Conservation (phyloP, 2,888 invertebrate genomes). For the Coleophora flavipennella region DNA sequence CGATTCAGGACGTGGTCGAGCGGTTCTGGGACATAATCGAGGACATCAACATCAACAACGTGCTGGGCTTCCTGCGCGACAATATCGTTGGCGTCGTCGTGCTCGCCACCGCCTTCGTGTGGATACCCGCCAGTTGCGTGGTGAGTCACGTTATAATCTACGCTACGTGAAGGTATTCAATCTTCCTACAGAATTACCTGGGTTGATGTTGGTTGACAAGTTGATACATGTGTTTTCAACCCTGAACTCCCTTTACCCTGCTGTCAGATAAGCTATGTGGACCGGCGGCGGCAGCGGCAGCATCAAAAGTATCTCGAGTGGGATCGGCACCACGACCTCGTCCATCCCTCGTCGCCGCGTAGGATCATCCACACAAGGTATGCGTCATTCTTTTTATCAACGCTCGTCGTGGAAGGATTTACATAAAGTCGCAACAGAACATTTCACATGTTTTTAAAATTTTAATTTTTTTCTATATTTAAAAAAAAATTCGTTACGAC, state of each 20-base stretch:
- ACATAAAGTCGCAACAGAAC: no score
- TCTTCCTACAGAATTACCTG: no score
- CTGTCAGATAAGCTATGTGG: conserved; percentile 81
- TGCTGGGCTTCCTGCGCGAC: conserved; percentile 89
- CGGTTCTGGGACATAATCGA: conserved; percentile 98
- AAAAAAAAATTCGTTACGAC: no score
- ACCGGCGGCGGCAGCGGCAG: conserved; percentile 80
- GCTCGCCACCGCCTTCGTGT: conserved; percentile 90
- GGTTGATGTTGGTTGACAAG: no score
- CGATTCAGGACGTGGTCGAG: conserved; percentile 95
- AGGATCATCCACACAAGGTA: conserved; percentile 79
- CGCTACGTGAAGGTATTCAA: background rate
- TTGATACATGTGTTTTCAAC: no score
- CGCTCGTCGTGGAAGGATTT: background rate
- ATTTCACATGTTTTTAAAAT: no score
- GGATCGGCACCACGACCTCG: conserved; percentile 78
- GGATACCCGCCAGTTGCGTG: conserved; percentile 95
- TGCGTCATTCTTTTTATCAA: background rate
- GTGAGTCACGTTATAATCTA: conserved; percentile 30
- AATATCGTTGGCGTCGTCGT: conserved; percentile 96
- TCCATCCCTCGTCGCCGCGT: conserved; percentile 81
- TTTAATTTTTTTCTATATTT: no score
- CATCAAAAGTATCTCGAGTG: conserved; percentile 81
- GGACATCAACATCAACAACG: conserved; percentile 95
- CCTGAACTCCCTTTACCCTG: no score